Base-by-base conservation (phyloP, 2,888 invertebrate genomes). In the Pseudococcus jackbeardsleyi region DNA sequence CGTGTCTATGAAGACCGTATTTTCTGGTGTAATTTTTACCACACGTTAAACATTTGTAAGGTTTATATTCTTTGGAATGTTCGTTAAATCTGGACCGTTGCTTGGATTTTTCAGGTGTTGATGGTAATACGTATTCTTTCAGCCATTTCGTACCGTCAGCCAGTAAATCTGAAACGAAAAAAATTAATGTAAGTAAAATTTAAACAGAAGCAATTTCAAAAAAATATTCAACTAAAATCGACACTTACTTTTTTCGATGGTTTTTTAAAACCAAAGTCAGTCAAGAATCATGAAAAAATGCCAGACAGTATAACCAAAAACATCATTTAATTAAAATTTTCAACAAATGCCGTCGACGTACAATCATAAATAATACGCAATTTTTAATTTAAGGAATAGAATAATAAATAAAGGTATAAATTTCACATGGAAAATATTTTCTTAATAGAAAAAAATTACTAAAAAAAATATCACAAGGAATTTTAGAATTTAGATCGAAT, bases 21-120 rank as follows among this genome's bases (percentile, higher is more conserved):
- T 92, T 91, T 89, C 92, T 92, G 89, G 92, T 92, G 89, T 92
- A 93, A 89, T 91, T 91, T 79, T 91, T 91, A 9, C 91, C 90
- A 90, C 93, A 93, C 5, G 90, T 89, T 64, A 90, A 90, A 90
- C 93, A 93, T 64, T 88, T 89, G 33, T 50, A 84, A 15, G 88
- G 79, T 42, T 88, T 54, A 17, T 39, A 68, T 39, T 72, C 72
- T 64, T 19, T 46, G 33, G 86, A 19, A 72, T 68, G 8, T 42
- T 68, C 46, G 46, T 9, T 1, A 42, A 17, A 19, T 82, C 46
- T 46, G 19, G 39, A 17, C 19, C 79, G 46, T 26, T 72, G 72
- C 33, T 72, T 72, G 26, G 15, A 33, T 72, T 72, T 72, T 7
- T 82, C n/a, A 22, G n/a, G 22, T 33, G 22, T 50, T 5, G 68